Evolutionary conservation across 2,797 vertebrate genomes (phyloP).

Genomic region (Leptatherina wallacei): DNA sequence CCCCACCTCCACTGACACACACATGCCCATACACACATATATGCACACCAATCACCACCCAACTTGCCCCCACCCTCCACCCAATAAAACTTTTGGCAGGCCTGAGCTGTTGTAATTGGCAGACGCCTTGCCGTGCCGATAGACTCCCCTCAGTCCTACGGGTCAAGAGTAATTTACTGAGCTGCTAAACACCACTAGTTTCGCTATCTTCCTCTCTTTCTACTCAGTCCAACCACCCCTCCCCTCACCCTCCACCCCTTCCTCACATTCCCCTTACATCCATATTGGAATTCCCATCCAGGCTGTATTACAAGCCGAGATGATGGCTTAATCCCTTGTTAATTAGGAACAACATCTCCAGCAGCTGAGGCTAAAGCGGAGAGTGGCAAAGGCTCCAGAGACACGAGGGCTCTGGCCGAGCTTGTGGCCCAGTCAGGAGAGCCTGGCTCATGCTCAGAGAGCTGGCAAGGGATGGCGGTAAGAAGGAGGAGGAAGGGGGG

Average conservation of each 20-base stretch:
- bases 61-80: slow-evolving; percentile 69
- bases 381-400: slow-evolving; percentile 65
- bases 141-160: slow-evolving; percentile 81
- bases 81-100: slow-evolving; percentile 86
- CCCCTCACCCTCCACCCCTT: slow-evolving; percentile 2
- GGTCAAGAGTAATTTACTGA: slow-evolving; percentile 89
- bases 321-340: slow-evolving; percentile 88
- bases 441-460: slow-evolving; percentile 76
- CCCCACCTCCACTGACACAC: slow-evolving; percentile 9
- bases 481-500: slow-evolving; percentile 7
- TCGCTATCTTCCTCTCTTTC: slow-evolving; percentile 56
- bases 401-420: slow-evolving; percentile 72
- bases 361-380: slow-evolving; percentile 83
- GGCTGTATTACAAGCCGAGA: slow-evolving; percentile 84
- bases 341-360: slow-evolving; percentile 87
- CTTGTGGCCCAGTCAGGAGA: slow-evolving; percentile 69
- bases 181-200: slow-evolving; percentile 82
- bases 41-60: slow-evolving; percentile 60
- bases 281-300: slow-evolving; percentile 85
- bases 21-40: slow-evolving; percentile 35
- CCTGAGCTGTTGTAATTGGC: slow-evolving; percentile 84
- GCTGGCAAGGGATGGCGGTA: slow-evolving; percentile 49
- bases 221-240: slow-evolving; percentile 52
- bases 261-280: slow-evolving; percentile 48
- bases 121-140: slow-evolving; percentile 81